Evolutionary conservation across 2,113 vertebrate species (phyloP).

Genomic region (Chlamydotis undulata): DNA sequence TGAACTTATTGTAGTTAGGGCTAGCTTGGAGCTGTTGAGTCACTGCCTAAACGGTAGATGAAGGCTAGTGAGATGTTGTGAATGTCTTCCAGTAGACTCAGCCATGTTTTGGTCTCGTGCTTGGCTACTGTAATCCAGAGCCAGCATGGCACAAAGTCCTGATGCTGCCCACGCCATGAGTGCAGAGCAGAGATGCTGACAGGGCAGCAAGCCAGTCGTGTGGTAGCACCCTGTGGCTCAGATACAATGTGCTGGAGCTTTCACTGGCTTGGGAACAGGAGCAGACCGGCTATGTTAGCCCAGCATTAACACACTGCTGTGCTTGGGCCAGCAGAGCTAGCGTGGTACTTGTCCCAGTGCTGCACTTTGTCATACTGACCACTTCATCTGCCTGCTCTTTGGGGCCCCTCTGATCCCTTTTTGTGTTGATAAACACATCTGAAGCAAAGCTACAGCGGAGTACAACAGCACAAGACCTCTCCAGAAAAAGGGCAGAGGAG

Average conservation of each 20-base stretch:
- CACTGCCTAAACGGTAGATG: background rate
- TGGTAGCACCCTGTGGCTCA: background rate
- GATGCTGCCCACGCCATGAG: fast-evolving
- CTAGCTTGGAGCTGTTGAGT: background rate
- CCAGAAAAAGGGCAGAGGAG: background rate
- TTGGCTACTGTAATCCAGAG: background rate
- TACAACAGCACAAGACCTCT: background rate
- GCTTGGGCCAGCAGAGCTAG: fast-evolving
- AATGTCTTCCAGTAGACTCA: background rate
- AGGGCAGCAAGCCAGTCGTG: background rate
- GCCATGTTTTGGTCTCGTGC: background rate
- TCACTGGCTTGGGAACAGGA: background rate
- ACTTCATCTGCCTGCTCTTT: background rate
- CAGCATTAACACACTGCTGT: background rate
- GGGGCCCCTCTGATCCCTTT: background rate
- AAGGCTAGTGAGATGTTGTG: background rate
- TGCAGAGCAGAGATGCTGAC: background rate
- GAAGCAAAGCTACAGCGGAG: background rate
- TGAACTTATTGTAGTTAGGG: background rate
- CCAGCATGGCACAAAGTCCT: background rate
- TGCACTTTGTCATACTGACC: fast-evolving
- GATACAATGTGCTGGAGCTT: background rate
- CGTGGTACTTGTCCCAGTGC: fast-evolving
- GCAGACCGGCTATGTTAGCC: background rate
- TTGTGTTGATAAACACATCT: background rate